Percentiles rank a stretch among this genome's conserved stretches.
These are phyloP conservation scores for Meta bourneti DNA, from an alignment of 2,888 invertebrate genomes.

Conservation along the genomic window DNA sequence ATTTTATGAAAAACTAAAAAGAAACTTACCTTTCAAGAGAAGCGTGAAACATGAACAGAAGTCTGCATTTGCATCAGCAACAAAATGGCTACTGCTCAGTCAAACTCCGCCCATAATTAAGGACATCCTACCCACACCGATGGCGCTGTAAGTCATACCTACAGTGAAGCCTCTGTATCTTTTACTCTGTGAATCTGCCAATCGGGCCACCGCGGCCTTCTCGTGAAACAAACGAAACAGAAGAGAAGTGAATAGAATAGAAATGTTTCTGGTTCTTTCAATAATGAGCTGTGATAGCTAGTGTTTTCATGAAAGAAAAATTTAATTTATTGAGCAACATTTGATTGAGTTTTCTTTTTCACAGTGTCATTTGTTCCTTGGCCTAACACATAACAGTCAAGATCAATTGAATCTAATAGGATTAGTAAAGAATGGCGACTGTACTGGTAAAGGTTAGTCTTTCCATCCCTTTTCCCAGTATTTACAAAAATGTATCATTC, in stretches of 20 bases:
- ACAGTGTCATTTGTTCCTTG: neutral
- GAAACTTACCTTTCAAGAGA: no score
- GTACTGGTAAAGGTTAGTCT: neutral
- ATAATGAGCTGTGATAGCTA: conserved; percentile 3
- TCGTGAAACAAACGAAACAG: neutral
- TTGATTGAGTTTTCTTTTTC: neutral
- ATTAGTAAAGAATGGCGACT: neutral
- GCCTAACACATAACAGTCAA: no score
- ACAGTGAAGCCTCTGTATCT: no score
- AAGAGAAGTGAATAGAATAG: conserved; percentile 27
- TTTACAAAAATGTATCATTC: neutral
- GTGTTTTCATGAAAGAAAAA: conserved; percentile 11
- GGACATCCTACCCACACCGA: no score
- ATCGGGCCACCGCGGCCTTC: no score
- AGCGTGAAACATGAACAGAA: no score
- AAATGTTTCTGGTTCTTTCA: neutral
- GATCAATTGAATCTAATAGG: neutral
- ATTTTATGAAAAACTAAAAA: no score
- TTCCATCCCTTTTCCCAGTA: neutral
- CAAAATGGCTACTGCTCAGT: no score
- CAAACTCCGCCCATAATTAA: no score
- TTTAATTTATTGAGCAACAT: neutral
- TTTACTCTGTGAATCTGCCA: no score
- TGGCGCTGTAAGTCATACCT: no score
- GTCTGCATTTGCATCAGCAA: no score